Evolutionary conservation across 1,140 invertebrate genomes (phyloP).

Genomic region (Apis dorsata): DNA sequence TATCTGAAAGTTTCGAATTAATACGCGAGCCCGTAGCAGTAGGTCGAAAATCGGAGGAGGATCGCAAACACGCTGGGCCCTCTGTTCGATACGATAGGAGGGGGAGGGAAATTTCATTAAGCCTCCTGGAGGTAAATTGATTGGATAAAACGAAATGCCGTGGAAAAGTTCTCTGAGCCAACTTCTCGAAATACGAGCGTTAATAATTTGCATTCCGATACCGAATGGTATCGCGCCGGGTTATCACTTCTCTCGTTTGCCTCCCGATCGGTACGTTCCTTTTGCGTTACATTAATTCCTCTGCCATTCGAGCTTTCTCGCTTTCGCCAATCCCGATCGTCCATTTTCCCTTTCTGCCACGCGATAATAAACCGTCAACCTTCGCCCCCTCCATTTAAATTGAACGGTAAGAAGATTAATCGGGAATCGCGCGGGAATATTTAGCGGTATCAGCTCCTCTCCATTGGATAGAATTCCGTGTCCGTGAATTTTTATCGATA

Average conservation of each 20-base stretch:
- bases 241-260: conserved; percentile 48
- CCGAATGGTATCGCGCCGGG: conserved; percentile 46
- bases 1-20: background rate
- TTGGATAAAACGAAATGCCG: conserved; percentile 59
- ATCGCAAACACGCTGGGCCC: conserved; percentile 26
- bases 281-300: conserved; percentile 27
- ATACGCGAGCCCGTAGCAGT: background rate
- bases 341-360: background rate
- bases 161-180: conserved; percentile 55
- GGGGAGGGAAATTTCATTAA: conserved; percentile 62
- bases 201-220: conserved; percentile 62
- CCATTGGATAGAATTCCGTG: background rate
- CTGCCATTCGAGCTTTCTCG: conserved; percentile 5
- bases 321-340: background rate
- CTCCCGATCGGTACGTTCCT: conserved; percentile 26
- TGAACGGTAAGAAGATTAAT: background rate
- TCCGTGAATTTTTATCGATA: background rate
- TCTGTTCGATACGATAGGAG: conserved; percentile 35
- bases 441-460: background rate
- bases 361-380: conserved; percentile 2
- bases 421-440: no score
- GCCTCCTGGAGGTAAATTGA: conserved; percentile 57
- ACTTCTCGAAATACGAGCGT: conserved; percentile 60
- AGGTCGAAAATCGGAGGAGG: conserved; percentile 32
- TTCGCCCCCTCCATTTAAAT: background rate